phyloP scores from a whole-genome alignment of 2,888 invertebrate species.

The Cosmorhoe ocellata region DNA sequence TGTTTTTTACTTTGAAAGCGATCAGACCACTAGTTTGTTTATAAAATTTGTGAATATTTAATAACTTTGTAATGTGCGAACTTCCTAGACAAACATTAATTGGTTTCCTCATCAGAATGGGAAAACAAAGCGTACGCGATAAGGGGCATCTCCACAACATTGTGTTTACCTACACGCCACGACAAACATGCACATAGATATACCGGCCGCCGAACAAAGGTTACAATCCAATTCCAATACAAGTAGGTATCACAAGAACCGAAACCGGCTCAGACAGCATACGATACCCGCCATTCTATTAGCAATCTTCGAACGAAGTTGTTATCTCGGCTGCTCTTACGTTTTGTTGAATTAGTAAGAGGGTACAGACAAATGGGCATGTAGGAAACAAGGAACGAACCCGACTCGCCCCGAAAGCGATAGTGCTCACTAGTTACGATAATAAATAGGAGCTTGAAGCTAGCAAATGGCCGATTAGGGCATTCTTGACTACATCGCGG shows the following conservation, averaged over 20 bases:
- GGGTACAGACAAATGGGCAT: constrained; percentile 67
- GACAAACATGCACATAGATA: constrained; percentile 8
- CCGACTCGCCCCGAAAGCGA: constrained; percentile 63
- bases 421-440: constrained; percentile 75
- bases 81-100: not conserved
- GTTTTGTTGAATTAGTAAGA: constrained; percentile 75
- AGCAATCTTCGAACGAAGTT: constrained; percentile 57
- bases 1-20: no score
- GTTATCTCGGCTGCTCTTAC: constrained; percentile 63
- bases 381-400: constrained; percentile 66
- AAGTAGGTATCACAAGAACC: constrained; percentile 31
- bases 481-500: constrained; percentile 72
- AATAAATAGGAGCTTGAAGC: constrained; percentile 72
- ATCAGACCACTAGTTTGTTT: no score
- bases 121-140: constrained; percentile 20
- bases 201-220: constrained; percentile 23
- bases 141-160: constrained; percentile 15
- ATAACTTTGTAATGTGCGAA: not conserved
- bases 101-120: constrained; percentile 4
- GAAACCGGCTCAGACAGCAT: constrained; percentile 30
- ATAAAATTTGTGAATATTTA: no score
- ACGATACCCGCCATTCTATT: constrained; percentile 47
- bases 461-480: constrained; percentile 74
- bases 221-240: constrained; percentile 37
- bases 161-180: constrained; percentile 21